Conservation (phyloP, 2,888 invertebrate genomes). For the Diarsia rubi region DNA sequence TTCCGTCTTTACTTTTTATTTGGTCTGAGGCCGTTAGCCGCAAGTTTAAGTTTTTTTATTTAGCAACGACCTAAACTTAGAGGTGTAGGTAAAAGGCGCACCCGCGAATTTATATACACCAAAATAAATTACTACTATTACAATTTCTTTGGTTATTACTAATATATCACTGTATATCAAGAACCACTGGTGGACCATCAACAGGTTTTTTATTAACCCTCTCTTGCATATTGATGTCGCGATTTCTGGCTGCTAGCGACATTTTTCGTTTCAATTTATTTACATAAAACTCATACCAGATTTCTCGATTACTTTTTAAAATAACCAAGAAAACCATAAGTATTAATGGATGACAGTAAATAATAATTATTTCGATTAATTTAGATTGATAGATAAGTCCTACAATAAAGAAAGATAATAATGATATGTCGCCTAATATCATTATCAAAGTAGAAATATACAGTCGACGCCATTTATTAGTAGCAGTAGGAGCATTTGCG, state of each 20-base stretch:
- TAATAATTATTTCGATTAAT: background rate
- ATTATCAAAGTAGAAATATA: background rate
- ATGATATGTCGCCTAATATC: background rate
- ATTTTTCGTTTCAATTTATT: background rate
- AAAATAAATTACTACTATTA: too few species aligned
- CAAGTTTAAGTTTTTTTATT: too few species aligned
- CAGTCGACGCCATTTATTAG: background rate
- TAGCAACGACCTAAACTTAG: too few species aligned
- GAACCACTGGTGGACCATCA: background rate
- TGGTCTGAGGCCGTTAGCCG: too few species aligned
- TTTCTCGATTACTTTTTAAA: slow-evolving; percentile 4
- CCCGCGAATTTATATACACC: too few species aligned
- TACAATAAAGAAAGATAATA: background rate
- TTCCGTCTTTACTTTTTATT: too few species aligned
- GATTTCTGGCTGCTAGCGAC: background rate
- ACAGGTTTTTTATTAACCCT: background rate
- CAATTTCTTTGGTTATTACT: background rate
- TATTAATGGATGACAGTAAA: background rate
- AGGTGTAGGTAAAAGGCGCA: too few species aligned
- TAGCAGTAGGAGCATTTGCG: background rate
- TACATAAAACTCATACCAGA: background rate
- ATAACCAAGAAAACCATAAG: background rate
- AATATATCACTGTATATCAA: background rate
- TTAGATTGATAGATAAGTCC: background rate
- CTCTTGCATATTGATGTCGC: background rate